Base-by-base conservation (phyloP, 2,888 invertebrate species). In the Pardosa pseudoannulata region DNA sequence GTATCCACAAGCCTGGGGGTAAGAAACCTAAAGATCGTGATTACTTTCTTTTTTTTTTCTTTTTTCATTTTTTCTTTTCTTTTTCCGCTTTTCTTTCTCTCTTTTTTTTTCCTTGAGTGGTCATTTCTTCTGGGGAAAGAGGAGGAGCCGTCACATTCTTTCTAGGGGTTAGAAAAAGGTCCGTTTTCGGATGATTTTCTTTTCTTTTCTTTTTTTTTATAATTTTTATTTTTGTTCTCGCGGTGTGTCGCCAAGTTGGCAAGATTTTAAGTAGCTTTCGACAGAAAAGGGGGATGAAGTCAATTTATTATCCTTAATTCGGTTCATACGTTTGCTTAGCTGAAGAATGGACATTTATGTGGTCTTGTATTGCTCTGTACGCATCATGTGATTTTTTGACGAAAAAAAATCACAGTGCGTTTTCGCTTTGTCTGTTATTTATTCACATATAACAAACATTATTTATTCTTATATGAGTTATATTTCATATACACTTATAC, bases 141-240 rank as follows among this genome's bases (percentile, higher is more conserved):
- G 83, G 83, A 78, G 83, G 83, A 83, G 83, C 56, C 76, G 82
- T 76, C 83, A 78, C 83, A 83, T 83, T 83, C 83, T 83, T 83
- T 39, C 71, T 65, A 64, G 65, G 31, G 72, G 62, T 39, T 31
- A 46, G 46, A 31, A 46, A 79, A 39, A 67, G 80, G 72, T 78
- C 78, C 78, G 78, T 83, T 83, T 71, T 64, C 71, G 56, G 32
- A 16, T 41, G 28, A 28, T 56, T 27, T 68, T 79, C 31, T 79
- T 79, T 19, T 32, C 32, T 67, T 19, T 3, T 32, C 19, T 67
- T n/a, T 36, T 32, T 11, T 32, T n/a, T 36, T 19, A n/a, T n/a
- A n/a, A n/a, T n/a, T n/a, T n/a, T n/a, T n/a, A n/a, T n/a, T 67
- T n/a, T 67, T 36, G 13, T 5, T 29, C 9, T 5, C 5, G 56